Base-by-base conservation (phyloP, 1,140 invertebrate genomes). In the Lithobius niger region DNA sequence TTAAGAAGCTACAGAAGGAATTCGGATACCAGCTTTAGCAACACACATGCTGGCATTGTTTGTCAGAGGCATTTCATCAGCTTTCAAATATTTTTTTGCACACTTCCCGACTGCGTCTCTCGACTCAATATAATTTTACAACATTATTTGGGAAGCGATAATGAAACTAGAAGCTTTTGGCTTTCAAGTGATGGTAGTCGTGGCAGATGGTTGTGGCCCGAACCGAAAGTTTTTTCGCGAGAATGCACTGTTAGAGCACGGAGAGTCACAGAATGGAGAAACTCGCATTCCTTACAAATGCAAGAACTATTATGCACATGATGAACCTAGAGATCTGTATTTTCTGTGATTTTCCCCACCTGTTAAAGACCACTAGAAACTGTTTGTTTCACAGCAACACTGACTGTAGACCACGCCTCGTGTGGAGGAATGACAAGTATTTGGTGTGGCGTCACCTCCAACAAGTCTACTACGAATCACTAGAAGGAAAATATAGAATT, bases 41-140 rank as follows among this genome's bases (percentile, higher is more conserved):
- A 52, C 6, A 10, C 49, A 52, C 49, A 52, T 52, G 49, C 24
- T 52, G n/a, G 49, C 49, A 10, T 52, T 40, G 10, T 52, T 52
- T 52, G 24, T 52, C 10, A 27, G 49, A 26, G 49, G 49, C 16
- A 6, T 52, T 6, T 10, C 19, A 6, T 40, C 19, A n/a, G 10
- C 10, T 10, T 52, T 52, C 27, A 52, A 52, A 26, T 52, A 52
- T 52, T 52, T 6, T 26, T 52, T 52, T 36, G 49, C 49, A 40
- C 49, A 52, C 21, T 52, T 52, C 27, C 49, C 49, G 6, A 27
- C 49, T 10, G 4, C 28, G 28, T 42, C 10, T 10, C 27, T 52
- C 10, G 24, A 10, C 28, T 10, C 10, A 10, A 21, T 10, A 27
- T 6, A 52, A 10, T 21, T 52, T 10, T 43, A 40, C 6, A 40